phyloP scores from a whole-genome alignment of 2,888 invertebrate genomes.

The Enchytraeus crypticus region DNA sequence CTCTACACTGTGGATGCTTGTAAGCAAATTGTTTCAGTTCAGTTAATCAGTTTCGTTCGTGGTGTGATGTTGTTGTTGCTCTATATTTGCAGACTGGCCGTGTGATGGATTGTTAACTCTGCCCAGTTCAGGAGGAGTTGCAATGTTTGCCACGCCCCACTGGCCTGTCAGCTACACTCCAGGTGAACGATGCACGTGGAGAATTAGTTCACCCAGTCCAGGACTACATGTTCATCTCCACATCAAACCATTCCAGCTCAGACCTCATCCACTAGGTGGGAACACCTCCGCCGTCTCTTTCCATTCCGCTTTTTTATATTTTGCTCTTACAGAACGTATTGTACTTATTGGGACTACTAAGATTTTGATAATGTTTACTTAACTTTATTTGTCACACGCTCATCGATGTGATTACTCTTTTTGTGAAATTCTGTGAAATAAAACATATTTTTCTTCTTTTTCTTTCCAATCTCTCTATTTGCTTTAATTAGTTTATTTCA shows the following conservation, averaged over 20 bases:
- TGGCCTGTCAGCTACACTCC: conserved; percentile 40
- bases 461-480: too few relatives aligned
- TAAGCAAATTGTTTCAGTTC: not conserved
- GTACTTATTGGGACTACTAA: too few relatives aligned
- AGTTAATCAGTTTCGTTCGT: not conserved
- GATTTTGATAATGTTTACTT: too few relatives aligned
- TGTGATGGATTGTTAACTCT: conserved; percentile 34
- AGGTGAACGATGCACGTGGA: conserved; percentile 35
- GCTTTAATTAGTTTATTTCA: too few relatives aligned
- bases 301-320: not conserved
- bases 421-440: too few relatives aligned
- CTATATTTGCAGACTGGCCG: conserved; percentile 37
- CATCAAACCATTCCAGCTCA: conserved; percentile 36
- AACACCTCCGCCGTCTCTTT: too few relatives aligned
- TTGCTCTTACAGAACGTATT: not conserved
- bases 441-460: too few relatives aligned
- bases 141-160: conserved; percentile 39
- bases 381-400: too few relatives aligned
- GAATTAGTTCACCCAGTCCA: conserved; percentile 31
- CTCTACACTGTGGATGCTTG: too few relatives aligned
- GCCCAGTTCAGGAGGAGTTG: conserved; percentile 27
- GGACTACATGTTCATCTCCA: conserved; percentile 31
- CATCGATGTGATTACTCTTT: too few relatives aligned
- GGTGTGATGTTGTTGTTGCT: not conserved
- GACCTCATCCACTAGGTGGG: conserved; percentile 29